Evolutionary conservation across 2,888 invertebrate genomes (phyloP).

Genomic region (Nephrotoma flavescens): DNA sequence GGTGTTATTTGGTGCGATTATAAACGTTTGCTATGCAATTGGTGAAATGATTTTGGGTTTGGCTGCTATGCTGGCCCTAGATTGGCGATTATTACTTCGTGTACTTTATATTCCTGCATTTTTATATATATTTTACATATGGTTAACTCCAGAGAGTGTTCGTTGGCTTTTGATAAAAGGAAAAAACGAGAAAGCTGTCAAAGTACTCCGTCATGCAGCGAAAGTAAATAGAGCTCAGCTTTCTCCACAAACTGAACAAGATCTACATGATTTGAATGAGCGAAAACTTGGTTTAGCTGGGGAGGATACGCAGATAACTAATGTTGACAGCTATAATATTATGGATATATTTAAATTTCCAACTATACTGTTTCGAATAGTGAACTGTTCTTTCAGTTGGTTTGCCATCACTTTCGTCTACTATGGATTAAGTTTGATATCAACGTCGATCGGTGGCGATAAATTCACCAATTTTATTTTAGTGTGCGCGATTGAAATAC

Average conservation of each 20-base stretch:
- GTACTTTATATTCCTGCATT: neutral
- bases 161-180: constrained; percentile 46
- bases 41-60: neutral
- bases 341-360: constrained; percentile 10
- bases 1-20: neutral
- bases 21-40: neutral
- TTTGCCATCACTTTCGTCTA: constrained; percentile 64
- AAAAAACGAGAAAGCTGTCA: constrained; percentile 38
- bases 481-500: constrained; percentile 45
- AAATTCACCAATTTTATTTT: constrained; percentile 60
- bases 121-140: constrained; percentile 34
- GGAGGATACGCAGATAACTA: neutral
- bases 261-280: neutral
- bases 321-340: constrained; percentile 1
- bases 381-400: constrained; percentile 63
- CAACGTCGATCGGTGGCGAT: constrained; percentile 56
- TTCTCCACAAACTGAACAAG: constrained; percentile 11
- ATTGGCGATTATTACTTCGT: neutral
- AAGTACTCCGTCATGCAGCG: constrained; percentile 40
- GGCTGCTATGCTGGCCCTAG: neutral
- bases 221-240: constrained; percentile 35
- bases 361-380: constrained; percentile 24
- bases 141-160: constrained; percentile 55
- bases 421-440: constrained; percentile 65
- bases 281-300: neutral